Base-by-base conservation (phyloP, 1,140 invertebrate genomes). In the Cardiocondyla obscurior region DNA sequence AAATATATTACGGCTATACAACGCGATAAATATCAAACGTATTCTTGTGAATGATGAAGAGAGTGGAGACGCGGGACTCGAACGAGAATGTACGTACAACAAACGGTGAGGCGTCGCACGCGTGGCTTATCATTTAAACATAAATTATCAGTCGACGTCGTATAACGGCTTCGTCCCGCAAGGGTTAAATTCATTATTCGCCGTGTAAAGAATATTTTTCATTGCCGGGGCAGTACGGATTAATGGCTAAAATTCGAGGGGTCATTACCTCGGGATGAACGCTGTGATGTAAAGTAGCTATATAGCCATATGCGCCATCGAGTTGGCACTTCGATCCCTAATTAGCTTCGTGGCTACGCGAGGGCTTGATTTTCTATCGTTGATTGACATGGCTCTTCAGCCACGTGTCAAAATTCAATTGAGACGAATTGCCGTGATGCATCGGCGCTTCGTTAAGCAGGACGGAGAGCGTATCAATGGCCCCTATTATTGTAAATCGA, bases 381-480 rank as follows among this genome's bases (percentile, higher is more conserved):
- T 86, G 83, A 86, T 86, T 85, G 85, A 86, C 70, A 57, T 49
- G 74, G 60, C 69, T 55, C 83, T 82, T 65, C 60, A 83, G 53
- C 62, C 22, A 36, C 85, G 30, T 65, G 83, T 86, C 85, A 76
- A 85, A 86, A 81, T 53, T 74, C 83, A 67, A 86, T 83, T 73
- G 51, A 64, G 42, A 58, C 77, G 73, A 69, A 58, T 85, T 74
- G 77, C 30, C 49, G 6, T 39, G 49, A 44, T 30, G 69, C 72
- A 81, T 73, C 53, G 74, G n/a, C 60, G 65, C 60, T 84, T 81
- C 33, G 76, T 60, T 49, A 67, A 84, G 25, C 74, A 51, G 30
- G 46, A 12, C 42, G 25, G n/a, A 28, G 12, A 28, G 12, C 25
- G 30, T 69, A 51, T 25, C 39, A 33, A 67, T 72, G 19, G 51